Evolutionary conservation across 2,113 vertebrate genomes (phyloP), one percentile per base, ranked within the genome.

Genomic region (Bucco capensis): DNA sequence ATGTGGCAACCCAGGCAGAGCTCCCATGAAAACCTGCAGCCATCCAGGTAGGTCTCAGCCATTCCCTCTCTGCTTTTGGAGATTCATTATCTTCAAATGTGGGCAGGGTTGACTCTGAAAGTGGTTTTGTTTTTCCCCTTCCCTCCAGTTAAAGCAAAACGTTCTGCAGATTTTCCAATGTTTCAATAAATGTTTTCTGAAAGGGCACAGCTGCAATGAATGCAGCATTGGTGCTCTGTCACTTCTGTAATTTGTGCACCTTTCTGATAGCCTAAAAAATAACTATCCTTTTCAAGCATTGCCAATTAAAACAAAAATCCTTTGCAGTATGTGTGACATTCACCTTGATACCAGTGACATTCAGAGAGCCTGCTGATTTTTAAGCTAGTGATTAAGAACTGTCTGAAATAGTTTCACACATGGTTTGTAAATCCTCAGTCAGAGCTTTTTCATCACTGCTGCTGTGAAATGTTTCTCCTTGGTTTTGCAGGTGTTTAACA

Each of bases 361-460:
- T 88, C 85, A 90, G 83, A 60, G 27, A 66, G 67, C 42, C 64
- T 92, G 58, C 82, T 91, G 88, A 65, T 92, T 92, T 87, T 70
- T 89, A 94, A 91, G 38, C 83, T 49, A 60, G 76, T 89, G 88
- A 94, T 95, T 94, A 96, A 74, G 79, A 85, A 73, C 90, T 94
- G 90, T 95, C 75, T 91, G 85, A 88, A 95, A 86, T 64, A 94
- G 79, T 94, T 96, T 96, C 61, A 86, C 80, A 91, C 73, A 64
- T 86, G 88, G 53, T 86, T 95, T 93, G 72, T 94, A 91, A 95
- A 91, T 86, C 82, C 40, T 80, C 83, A 66, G 35, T 88, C 65
- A 74, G 90, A 93, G 83, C 51, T 92, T 88, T 88, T 83, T 83
- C 15, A 38, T 91, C 83, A 60, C 53, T 91, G 49, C 47, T 18